Conservation (phyloP, 1,140 invertebrate genomes). For the Solenopsis invicta region DNA sequence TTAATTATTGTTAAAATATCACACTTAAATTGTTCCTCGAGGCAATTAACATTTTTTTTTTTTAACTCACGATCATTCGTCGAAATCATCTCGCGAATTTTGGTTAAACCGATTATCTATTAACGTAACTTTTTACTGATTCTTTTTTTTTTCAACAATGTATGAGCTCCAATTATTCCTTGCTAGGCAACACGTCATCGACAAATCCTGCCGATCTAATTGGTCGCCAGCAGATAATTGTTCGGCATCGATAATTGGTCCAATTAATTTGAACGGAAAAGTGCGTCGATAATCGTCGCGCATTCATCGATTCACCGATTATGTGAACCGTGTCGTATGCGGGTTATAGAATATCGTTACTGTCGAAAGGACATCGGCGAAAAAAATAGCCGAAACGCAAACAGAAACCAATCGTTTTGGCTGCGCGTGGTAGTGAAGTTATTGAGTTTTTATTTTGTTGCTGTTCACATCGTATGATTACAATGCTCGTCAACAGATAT, state of each 20-base stretch:
- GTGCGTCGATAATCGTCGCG: constrained; percentile 81
- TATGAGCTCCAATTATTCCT: constrained; percentile 78
- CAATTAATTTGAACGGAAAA: constrained; percentile 86
- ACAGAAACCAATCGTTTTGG: constrained; percentile 62
- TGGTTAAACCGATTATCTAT: constrained; percentile 56
- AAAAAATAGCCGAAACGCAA: constrained; percentile 59
- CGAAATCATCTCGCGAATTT: constrained; percentile 45
- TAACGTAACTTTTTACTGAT: constrained; percentile 44
- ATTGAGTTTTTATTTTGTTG: constrained; percentile 66
- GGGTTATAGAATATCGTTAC: constrained; percentile 78
- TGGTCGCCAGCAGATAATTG: constrained; percentile 85
- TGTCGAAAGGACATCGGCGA: constrained; percentile 69
- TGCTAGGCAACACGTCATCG: constrained; percentile 71
- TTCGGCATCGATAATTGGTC: constrained; percentile 84
- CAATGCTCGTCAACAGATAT: constrained; percentile 59
- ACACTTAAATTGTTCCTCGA: not conserved
- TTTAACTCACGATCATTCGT: constrained; percentile 25
- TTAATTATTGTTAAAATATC: not conserved
- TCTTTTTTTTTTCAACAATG: constrained; percentile 58
- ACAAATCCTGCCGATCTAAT: constrained; percentile 84
- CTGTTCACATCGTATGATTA: constrained; percentile 61
- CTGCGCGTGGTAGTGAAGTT: constrained; percentile 61
- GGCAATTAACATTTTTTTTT: constrained; percentile 8
- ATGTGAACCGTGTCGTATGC: constrained; percentile 75
- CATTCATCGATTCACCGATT: constrained; percentile 78